Conservation (phyloP, 1,140 invertebrate genomes). For the Pygmarrhopalites habei region DNA sequence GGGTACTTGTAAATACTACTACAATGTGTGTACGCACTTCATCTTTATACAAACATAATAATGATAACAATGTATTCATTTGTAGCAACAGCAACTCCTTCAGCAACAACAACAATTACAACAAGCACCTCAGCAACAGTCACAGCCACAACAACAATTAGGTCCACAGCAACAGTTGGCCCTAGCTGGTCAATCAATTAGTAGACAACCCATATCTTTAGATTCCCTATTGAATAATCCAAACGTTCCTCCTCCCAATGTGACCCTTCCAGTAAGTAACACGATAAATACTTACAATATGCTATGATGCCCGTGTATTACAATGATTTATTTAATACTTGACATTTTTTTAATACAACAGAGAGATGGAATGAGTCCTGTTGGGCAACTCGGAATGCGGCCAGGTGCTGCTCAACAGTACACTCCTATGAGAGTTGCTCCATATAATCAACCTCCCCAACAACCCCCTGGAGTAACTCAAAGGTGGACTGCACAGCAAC, state of each 20-base stretch:
- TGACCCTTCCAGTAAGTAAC: constrained; percentile 18
- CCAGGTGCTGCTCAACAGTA: background rate
- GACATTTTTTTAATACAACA: background rate
- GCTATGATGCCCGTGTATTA: too few relatives aligned
- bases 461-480: constrained; percentile 7
- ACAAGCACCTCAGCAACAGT: constrained; percentile 6
- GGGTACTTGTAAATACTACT: too few relatives aligned
- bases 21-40: too few relatives aligned
- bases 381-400: constrained; percentile 2
- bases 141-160: constrained; percentile 6
- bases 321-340: background rate
- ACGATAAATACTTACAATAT: too few relatives aligned
- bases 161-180: constrained; percentile 14
- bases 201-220: constrained; percentile 33
- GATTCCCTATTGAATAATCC: constrained; percentile 26
- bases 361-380: constrained; percentile 19
- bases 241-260: constrained; percentile 26
- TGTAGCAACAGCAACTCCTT: constrained; percentile 48
- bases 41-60: too few relatives aligned
- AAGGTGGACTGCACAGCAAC: constrained; percentile 5
- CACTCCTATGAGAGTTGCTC: background rate
- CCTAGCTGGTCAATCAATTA: constrained; percentile 38
- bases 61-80: too few relatives aligned
- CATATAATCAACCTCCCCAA: constrained; percentile 13
- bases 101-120: constrained; percentile 16